These are phyloP conservation scores for Taxidea taxus DNA, from an alignment of 2,113 vertebrate genomes.

Conservation along the genomic window DNA sequence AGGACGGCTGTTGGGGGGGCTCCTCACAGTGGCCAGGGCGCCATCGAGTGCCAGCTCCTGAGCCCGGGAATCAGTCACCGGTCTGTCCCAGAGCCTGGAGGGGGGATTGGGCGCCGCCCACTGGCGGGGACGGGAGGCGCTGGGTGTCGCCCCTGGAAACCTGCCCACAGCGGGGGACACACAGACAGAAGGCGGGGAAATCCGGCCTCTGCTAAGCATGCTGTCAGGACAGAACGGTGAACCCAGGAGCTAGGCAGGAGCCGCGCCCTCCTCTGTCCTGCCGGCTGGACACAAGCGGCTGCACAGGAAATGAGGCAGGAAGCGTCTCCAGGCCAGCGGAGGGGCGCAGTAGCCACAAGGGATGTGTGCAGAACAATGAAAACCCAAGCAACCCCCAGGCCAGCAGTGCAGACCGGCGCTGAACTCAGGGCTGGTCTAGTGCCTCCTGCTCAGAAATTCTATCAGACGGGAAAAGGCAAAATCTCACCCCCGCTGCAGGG, in stretches of 20 bases:
- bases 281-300: rapidly evolving
- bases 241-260: background rate
- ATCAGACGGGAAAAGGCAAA: background rate
- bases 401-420: rapidly evolving
- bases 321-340: background rate
- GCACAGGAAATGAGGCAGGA: background rate
- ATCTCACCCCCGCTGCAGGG: background rate
- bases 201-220: background rate
- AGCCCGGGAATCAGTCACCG: background rate
- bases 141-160: background rate
- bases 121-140: background rate
- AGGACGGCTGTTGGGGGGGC: background rate
- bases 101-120: background rate
- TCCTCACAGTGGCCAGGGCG: background rate
- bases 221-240: background rate
- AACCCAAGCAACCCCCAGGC: rapidly evolving
- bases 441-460: background rate
- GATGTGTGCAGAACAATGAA: rapidly evolving
- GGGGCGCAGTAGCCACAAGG: rapidly evolving
- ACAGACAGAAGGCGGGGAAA: background rate
- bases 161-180: background rate
- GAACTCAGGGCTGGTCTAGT: no score
- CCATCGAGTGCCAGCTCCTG: background rate
- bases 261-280: no score
- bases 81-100: background rate